phyloP scores from a whole-genome alignment of 2,888 invertebrate genomes.

The Luperina nickerlii region DNA sequence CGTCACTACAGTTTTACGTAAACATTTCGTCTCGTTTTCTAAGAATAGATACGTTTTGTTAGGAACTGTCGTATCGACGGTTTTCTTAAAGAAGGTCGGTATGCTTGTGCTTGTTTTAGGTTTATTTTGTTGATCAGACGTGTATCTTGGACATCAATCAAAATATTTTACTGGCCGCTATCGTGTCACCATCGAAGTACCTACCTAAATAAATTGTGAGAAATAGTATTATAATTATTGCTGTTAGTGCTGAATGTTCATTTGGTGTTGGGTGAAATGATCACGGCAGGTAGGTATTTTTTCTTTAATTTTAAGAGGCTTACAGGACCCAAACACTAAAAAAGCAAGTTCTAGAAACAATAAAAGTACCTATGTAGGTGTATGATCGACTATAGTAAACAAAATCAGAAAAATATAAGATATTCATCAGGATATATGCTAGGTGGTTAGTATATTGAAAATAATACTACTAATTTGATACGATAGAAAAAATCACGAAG shows the following conservation, averaged over 20 bases:
- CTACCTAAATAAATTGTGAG: not conserved
- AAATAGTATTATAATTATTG: not conserved
- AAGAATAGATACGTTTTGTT: slow-evolving; percentile 46
- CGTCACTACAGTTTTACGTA: slow-evolving; percentile 60
- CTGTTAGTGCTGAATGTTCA: no score
- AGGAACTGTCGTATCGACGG: slow-evolving; percentile 29
- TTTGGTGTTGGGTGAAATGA: not conserved
- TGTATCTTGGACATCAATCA: not conserved
- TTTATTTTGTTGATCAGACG: not conserved
- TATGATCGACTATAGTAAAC: no score
- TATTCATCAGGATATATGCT: no score
- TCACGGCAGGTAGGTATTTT: not conserved
- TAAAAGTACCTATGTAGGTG: no score
- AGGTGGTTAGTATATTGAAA: no score
- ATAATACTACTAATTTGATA: no score
- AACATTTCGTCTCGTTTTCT: slow-evolving; percentile 59
- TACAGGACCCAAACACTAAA: no score
- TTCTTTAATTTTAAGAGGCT: not conserved
- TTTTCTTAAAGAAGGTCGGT: slow-evolving; percentile 13
- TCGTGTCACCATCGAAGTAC: not conserved
- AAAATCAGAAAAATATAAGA: no score
- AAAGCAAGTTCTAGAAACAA: no score
- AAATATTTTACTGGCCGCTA: not conserved
- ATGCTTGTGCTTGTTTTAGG: slow-evolving; percentile 14
- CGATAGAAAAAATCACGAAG: no score